These are phyloP conservation scores for Xanthorhoe spadicearia DNA, from an alignment of 2,888 invertebrate species.

Conservation along the genomic window DNA sequence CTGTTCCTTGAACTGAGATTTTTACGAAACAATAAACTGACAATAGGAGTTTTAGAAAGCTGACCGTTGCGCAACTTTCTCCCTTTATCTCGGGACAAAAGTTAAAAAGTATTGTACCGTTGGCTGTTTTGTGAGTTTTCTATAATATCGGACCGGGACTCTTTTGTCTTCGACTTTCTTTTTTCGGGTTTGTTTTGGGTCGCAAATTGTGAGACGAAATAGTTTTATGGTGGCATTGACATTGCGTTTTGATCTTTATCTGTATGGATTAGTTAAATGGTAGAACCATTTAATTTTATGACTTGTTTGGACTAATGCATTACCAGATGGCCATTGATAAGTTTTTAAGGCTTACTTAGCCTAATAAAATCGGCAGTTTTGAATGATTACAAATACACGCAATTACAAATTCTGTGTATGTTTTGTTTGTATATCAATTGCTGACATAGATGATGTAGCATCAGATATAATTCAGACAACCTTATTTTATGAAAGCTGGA, in stretches of 20 bases:
- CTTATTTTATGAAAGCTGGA: too few species aligned
- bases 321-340: constrained; percentile 6
- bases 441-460: too few species aligned
- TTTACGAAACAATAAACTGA: constrained; percentile 59
- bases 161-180: constrained; percentile 53
- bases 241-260: constrained; percentile 42
- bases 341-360: constrained; percentile 5
- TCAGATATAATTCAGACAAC: too few species aligned
- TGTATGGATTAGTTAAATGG: constrained; percentile 38
- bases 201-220: constrained; percentile 44
- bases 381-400: too few species aligned
- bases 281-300: constrained; percentile 24
- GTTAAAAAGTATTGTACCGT: constrained; percentile 62
- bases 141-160: constrained; percentile 26
- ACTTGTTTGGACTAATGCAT: constrained; percentile 19
- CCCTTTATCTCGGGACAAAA: constrained; percentile 77
- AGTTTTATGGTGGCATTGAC: constrained; percentile 45
- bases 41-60: constrained; percentile 77
- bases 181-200: constrained; percentile 59
- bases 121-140: constrained; percentile 62
- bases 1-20: constrained; percentile 54
- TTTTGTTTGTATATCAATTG: too few species aligned
- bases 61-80: constrained; percentile 81
- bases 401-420: neutral
- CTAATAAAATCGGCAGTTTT: neutral